Conservation (phyloP, 2,113 vertebrate species). For the Tragelaphus strepsiceros region DNA sequence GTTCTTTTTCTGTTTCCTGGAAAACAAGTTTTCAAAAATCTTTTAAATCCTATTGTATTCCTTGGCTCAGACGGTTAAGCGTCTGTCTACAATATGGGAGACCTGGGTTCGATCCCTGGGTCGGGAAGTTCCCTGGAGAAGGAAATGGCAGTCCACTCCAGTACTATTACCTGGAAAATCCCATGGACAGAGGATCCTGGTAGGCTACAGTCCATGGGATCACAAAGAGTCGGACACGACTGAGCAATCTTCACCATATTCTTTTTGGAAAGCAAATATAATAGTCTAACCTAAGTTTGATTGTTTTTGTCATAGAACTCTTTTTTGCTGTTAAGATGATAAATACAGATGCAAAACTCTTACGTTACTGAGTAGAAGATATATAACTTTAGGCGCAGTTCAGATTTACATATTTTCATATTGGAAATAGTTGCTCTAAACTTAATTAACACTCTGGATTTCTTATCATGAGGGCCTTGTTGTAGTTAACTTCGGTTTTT, state of each 20-base stretch:
- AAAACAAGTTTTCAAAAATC: conserved; percentile 20
- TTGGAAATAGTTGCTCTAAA: conserved; percentile 1
- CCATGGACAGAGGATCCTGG: too few species aligned
- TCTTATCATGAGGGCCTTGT: neutral
- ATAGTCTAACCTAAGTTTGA: neutral
- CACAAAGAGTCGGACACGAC: too few species aligned
- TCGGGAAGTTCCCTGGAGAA: too few species aligned
- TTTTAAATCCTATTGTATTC: conserved; percentile 15
- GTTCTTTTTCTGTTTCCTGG: conserved; percentile 1
- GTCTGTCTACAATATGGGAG: too few species aligned
- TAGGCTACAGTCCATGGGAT: too few species aligned
- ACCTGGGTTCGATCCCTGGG: too few species aligned
- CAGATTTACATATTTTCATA: neutral
- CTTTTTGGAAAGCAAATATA: conserved; percentile 13
- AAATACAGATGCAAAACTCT: neutral
- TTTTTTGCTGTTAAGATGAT: neutral
- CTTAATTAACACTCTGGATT: neutral
- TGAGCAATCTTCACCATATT: neutral
- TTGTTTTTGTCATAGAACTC: conserved; percentile 15
- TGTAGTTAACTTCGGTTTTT: neutral
- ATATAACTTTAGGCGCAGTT: neutral
- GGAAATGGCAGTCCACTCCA: too few species aligned
- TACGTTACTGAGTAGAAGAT: neutral
- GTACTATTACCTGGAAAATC: too few species aligned
- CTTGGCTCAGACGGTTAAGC: too few species aligned